These are phyloP conservation scores for Alloplasta piceator DNA, from an alignment of 2,888 invertebrate genomes.

Conservation along the genomic window DNA sequence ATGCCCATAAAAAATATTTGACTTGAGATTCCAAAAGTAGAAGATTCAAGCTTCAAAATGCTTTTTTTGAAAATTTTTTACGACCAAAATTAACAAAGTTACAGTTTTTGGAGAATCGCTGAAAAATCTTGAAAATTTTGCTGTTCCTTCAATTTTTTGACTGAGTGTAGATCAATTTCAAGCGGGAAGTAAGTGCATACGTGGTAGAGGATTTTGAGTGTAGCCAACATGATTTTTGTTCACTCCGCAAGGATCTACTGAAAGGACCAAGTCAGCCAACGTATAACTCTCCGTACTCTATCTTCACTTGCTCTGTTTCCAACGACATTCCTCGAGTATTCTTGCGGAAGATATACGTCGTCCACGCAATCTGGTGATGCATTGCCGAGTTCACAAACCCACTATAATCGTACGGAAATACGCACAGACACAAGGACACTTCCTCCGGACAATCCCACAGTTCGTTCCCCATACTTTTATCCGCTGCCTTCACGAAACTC, in stretches of 20 bases:
- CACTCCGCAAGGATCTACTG: slow-evolving; percentile 14
- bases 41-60: too few relatives aligned
- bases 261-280: neutral
- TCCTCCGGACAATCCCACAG: slow-evolving; percentile 34
- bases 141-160: too few relatives aligned
- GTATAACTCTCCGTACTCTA: neutral
- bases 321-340: slow-evolving; percentile 51
- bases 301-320: slow-evolving; percentile 22
- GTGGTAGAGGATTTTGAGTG: slow-evolving; percentile 50
- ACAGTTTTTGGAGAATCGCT: too few relatives aligned
- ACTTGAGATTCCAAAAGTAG: too few relatives aligned
- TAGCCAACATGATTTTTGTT: slow-evolving; percentile 69
- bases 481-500: slow-evolving; percentile 22
- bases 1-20: too few relatives aligned
- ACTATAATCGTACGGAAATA: slow-evolving; percentile 69
- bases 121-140: too few relatives aligned
- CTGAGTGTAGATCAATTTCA: slow-evolving; percentile 72
- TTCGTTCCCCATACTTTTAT: slow-evolving; percentile 39
- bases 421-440: slow-evolving; percentile 71
- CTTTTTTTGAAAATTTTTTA: too few relatives aligned
- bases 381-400: slow-evolving; percentile 76
- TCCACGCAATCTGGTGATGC: slow-evolving; percentile 79
- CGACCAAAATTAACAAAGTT: too few relatives aligned
- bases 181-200: slow-evolving; percentile 62
- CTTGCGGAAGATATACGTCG: slow-evolving; percentile 73